phyloP scores from a whole-genome alignment of 2,888 invertebrate species.

The Ashinkailepas kermadecensis region DNA sequence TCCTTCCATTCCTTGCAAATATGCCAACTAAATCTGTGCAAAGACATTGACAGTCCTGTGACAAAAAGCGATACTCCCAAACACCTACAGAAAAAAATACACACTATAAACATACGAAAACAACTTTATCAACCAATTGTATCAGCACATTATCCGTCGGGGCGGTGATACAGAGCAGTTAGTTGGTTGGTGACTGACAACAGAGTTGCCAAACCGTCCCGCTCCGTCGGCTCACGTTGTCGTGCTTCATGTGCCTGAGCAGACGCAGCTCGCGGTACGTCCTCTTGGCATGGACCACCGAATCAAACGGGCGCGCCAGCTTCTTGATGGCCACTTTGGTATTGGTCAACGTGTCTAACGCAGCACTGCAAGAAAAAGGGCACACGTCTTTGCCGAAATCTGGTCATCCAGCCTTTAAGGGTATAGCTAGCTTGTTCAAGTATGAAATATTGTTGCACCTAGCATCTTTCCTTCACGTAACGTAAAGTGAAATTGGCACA shows the following conservation, averaged over 20 bases:
- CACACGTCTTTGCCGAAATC: not conserved
- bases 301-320: slow-evolving; percentile 93
- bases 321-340: slow-evolving; percentile 97
- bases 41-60: not conserved
- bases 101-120: not conserved
- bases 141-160: too few relatives aligned
- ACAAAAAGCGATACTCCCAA: not conserved
- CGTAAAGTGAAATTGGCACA: too few relatives aligned
- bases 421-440: too few relatives aligned
- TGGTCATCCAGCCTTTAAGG: not conserved
- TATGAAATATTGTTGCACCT: too few relatives aligned
- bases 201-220: too few relatives aligned
- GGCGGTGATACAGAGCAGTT: not conserved
- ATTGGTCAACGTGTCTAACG: slow-evolving; percentile 64
- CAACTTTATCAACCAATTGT: not conserved
- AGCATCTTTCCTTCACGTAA: too few relatives aligned
- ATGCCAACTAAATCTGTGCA: not conserved
- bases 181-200: too few relatives aligned
- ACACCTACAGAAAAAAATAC: not conserved
- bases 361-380: slow-evolving; percentile 58
- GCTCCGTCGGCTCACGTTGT: slow-evolving; percentile 68
- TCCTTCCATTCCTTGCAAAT: not conserved
- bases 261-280: slow-evolving; percentile 93
- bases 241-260: slow-evolving; percentile 98
- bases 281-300: slow-evolving; percentile 94